Conservation (phyloP, 2,113 vertebrate genomes). For the Corvus hawaiiensis region DNA sequence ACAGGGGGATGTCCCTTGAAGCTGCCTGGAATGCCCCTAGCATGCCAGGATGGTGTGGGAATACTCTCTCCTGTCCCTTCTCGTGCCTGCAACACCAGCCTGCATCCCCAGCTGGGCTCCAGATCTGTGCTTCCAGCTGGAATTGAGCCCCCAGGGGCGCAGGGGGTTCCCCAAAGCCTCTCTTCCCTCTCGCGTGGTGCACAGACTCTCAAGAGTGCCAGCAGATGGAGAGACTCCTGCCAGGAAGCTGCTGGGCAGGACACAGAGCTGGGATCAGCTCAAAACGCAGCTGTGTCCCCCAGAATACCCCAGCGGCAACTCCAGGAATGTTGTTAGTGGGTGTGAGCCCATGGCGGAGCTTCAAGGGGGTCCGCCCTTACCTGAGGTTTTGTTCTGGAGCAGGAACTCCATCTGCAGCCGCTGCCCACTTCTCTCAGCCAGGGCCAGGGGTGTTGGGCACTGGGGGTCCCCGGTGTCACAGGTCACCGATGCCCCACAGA, state of each 20-base stretch:
- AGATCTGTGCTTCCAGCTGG: neutral
- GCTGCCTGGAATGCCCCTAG: neutral
- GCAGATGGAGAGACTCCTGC: neutral
- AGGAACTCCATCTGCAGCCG: slow-evolving; percentile 88
- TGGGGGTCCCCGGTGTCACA: slow-evolving; percentile 79
- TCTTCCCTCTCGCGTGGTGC: rapidly evolving
- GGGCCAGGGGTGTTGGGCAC: slow-evolving; percentile 72
- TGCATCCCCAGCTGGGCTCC: neutral
- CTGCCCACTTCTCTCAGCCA: slow-evolving; percentile 81
- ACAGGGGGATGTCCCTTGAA: neutral
- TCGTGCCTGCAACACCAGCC: neutral
- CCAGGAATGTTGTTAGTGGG: rapidly evolving
- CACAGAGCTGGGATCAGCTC: neutral
- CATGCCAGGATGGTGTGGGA: neutral
- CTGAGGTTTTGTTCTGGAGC: slow-evolving; percentile 85
- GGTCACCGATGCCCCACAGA: slow-evolving; percentile 88
- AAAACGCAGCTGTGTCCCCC: neutral
- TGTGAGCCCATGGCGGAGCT: neutral
- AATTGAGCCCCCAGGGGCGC: neutral
- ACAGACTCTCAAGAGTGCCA: neutral
- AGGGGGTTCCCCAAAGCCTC: neutral
- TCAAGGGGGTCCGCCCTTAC: slow-evolving; percentile 57
- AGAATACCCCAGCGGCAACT: neutral
- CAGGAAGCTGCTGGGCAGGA: neutral
- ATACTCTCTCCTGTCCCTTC: neutral